phyloP scores from a whole-genome alignment of 2,113 vertebrate genomes.

The Trochalopteron elliotii region DNA sequence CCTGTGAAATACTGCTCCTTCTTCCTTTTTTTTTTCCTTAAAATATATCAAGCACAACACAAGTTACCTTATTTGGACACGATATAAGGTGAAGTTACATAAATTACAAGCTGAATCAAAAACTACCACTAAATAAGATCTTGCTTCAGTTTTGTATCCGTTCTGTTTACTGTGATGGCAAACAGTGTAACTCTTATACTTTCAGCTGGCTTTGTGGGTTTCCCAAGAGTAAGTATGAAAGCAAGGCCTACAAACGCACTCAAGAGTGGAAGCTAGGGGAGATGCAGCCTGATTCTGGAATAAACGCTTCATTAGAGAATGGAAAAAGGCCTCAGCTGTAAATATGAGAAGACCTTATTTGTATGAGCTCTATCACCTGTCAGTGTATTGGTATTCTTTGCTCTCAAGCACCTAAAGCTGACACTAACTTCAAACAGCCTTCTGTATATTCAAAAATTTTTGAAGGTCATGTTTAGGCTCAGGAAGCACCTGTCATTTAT shows the following conservation, averaged over 20 bases:
- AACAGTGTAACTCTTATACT: not conserved
- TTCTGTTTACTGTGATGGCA: not conserved
- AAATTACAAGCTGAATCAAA: not conserved
- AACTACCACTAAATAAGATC: not conserved
- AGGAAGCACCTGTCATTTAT: not conserved
- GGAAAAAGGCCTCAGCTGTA: not conserved
- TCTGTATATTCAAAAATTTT: not conserved
- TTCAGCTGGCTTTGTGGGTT: not conserved
- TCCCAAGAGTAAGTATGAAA: not conserved
- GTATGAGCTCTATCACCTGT: not conserved
- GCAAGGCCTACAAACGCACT: not conserved
- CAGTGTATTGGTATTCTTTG: not conserved
- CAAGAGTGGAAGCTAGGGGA: not conserved
- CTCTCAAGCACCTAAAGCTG: not conserved
- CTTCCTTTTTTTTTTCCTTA: not conserved
- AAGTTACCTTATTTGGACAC: not conserved
- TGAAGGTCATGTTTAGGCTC: not conserved
- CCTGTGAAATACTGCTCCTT: not conserved
- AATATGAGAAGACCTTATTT: not conserved
- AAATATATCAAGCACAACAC: not conserved
- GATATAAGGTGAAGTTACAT: rapidly evolving
- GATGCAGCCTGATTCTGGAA: not conserved
- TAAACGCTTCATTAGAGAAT: not conserved
- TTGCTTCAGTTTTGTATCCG: rapidly evolving
- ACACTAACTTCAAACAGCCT: not conserved